Percentiles rank a stretch among this genome's conserved stretches.
Evolutionary conservation across 1,140 invertebrate species (phyloP).

Genomic region (Hylaeus anthracinus): DNA sequence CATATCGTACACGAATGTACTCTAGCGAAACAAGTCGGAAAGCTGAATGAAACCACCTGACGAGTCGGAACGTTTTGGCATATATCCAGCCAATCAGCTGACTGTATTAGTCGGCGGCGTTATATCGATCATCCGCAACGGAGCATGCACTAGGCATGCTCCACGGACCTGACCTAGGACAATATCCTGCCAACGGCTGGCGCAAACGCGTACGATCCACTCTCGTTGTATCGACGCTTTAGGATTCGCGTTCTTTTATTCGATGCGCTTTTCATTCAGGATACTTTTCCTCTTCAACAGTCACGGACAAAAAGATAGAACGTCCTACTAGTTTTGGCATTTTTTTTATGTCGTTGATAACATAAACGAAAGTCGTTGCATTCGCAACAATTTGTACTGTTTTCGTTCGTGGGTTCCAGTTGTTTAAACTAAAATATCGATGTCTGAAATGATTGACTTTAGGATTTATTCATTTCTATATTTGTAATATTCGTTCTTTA

Average conservation of each 20-base stretch:
- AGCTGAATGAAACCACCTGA: constrained; percentile 58
- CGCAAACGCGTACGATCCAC: constrained; percentile 7
- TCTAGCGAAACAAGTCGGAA: background rate
- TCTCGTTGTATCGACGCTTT: background rate
- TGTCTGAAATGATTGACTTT: too few species aligned
- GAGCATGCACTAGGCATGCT: constrained; percentile 17
- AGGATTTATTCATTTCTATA: too few species aligned
- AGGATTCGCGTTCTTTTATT: background rate
- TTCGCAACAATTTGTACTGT: too few species aligned
- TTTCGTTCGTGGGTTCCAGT: too few species aligned
- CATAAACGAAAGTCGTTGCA: too few species aligned
- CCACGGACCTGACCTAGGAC: constrained; percentile 36
- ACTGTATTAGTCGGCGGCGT: constrained; percentile 19
- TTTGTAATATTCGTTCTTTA: too few species aligned
- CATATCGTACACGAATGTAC: background rate
- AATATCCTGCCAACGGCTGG: constrained; percentile 16
- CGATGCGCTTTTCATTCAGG: background rate
- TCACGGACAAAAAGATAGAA: too few species aligned
- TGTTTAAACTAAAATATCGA: too few species aligned
- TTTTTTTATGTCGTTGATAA: too few species aligned
- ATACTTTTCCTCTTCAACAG: background rate
- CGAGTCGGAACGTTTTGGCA: constrained; percentile 35
- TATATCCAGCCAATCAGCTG: constrained; percentile 48
- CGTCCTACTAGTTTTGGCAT: too few species aligned
- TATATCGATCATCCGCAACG: constrained; percentile 38